phyloP scores from a whole-genome alignment of 2,888 invertebrate species.

The Cotesia congregata region DNA sequence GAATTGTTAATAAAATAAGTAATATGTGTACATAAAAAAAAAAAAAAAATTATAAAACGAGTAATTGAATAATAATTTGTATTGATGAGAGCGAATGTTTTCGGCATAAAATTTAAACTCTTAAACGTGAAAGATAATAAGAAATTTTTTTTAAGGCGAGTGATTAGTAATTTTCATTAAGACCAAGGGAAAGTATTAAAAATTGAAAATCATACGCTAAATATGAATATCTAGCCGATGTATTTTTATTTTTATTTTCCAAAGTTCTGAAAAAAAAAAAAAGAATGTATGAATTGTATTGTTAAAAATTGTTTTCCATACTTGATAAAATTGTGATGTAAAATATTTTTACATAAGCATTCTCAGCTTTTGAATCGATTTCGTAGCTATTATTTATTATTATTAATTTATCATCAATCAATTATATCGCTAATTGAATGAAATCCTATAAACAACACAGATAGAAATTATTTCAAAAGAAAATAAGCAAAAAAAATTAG shows the following conservation, averaged over 20 bases:
- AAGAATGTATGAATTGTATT: not conserved
- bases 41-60: not conserved
- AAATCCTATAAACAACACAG: not conserved
- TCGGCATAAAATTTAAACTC: not conserved
- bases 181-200: not conserved
- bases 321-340: not conserved
- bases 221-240: not conserved
- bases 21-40: not conserved
- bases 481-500: not conserved
- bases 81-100: not conserved
- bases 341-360: slow-evolving; percentile 14
- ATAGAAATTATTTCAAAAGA: not conserved
- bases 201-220: not conserved
- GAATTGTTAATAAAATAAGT: not conserved
- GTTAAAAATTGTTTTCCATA: not conserved
- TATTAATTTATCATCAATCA: not conserved
- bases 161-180: not conserved
- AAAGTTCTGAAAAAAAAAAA: not conserved
- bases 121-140: not conserved
- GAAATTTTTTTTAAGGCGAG: not conserved
- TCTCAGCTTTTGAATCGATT: not conserved
- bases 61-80: not conserved
- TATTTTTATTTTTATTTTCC: not conserved
- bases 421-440: not conserved
- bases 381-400: not conserved